Base-by-base conservation (phyloP, 1,140 invertebrate genomes). In the Pararge aegeria region DNA sequence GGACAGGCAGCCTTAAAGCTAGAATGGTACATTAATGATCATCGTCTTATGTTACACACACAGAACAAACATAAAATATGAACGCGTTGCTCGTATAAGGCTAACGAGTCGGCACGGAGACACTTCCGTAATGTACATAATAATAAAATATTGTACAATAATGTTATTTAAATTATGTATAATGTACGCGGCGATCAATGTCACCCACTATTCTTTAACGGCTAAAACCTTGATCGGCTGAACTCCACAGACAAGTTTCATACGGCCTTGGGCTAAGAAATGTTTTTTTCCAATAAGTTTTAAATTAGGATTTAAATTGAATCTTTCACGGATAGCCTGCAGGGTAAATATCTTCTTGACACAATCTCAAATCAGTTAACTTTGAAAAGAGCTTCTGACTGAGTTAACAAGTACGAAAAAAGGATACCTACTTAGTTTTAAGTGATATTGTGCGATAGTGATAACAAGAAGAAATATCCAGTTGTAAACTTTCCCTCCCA, bases 131-230 rank as follows among this genome's bases (percentile, higher is more conserved):
- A 73, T 77, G 68, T 73, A 71, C 70, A 63, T 72, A 70, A 72
- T 67, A 64, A 76, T 75, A 75, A 69, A 74, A n/a, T n/a, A n/a
- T n/a, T 74, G 66, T 69, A 73, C 73, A 74, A 75, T 78, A 77
- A 77, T 80, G 69, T 80, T 72, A 70, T 80, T 73, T 78, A 83
- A 80, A 80, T 76, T 80, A 82, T 82, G 71, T 76, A 61, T 73
- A 65, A 24, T 24, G 24, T 75, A 68, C 59, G 57, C 55, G 61
- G 46, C 48, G 61, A 55, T 68, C 83, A 86, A 86, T 86, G 83
- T 74, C 83, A 73, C 56, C 81, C 68, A 81, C 80, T 77, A 77
- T 80, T 83, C 76, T 83, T 82, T 79, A 73, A 75, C 73, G 63
- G 61, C 53, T 34, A 9, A 30, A 68, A 69, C 81, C 83, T 84